These are phyloP conservation scores for Nautilus pompilius DNA, from an alignment of 1,140 invertebrate genomes.

Conservation along the genomic window DNA sequence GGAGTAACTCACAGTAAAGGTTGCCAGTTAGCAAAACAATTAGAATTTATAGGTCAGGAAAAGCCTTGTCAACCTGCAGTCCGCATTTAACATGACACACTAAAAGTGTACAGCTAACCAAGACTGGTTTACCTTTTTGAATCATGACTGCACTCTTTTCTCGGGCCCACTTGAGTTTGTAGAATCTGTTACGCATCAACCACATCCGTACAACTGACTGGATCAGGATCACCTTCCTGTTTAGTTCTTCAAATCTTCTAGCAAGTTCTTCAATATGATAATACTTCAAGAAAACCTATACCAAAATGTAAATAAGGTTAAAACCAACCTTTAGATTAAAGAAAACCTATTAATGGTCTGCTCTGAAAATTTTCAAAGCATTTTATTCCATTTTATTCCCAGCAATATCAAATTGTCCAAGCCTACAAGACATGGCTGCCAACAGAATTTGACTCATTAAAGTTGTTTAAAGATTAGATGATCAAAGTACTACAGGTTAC, in stretches of 20 bases:
- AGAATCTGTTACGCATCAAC: conserved; percentile 61
- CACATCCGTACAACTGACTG: conserved; percentile 72
- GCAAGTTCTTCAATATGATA: conserved; percentile 80
- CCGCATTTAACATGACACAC: background rate
- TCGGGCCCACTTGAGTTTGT: conserved; percentile 56
- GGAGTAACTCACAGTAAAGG: no score
- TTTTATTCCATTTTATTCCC: no score
- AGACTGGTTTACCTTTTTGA: conserved; percentile 34
- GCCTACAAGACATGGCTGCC: no score
- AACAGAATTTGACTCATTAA: no score
- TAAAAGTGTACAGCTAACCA: background rate
- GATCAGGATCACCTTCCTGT: conserved; percentile 68
- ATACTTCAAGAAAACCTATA: conserved; percentile 77
- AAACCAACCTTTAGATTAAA: background rate
- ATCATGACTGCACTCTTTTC: conserved; percentile 55
- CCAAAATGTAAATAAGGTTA: background rate
- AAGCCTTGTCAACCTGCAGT: background rate
- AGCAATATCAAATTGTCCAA: no score
- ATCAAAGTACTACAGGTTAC: no score
- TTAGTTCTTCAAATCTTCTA: conserved; percentile 72
- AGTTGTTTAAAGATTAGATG: no score
- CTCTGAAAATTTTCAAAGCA: background rate
- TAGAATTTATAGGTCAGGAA: no score
- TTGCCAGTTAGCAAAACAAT: no score
- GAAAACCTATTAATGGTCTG: background rate